Percentiles rank a stretch among this genome's conserved stretches.
Evolutionary conservation across 2,888 invertebrate genomes (phyloP).

Genomic region (Xanthorhoe designata): DNA sequence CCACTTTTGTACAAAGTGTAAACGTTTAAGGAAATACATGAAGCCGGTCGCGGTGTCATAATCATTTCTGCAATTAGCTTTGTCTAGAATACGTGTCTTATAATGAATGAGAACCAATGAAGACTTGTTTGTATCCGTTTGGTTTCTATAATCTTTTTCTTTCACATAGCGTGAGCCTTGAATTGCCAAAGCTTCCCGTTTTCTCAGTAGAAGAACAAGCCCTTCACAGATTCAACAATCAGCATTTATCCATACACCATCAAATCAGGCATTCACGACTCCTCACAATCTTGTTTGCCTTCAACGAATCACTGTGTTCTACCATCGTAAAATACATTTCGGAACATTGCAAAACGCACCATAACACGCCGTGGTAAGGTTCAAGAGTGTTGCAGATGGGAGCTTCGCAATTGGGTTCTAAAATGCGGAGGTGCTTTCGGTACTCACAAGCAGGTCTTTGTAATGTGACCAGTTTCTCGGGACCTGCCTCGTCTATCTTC

Average conservation of each 20-base stretch:
- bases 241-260: slow-evolving; percentile 63
- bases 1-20: slow-evolving; percentile 34
- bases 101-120: slow-evolving; percentile 17
- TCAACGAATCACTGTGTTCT: slow-evolving; percentile 67
- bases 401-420: slow-evolving; percentile 68
- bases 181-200: slow-evolving; percentile 24
- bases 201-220: slow-evolving; percentile 37
- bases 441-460: slow-evolving; percentile 81
- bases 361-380: slow-evolving; percentile 59
- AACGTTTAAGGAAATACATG: slow-evolving; percentile 39
- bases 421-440: slow-evolving; percentile 79
- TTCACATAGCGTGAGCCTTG: slow-evolving; percentile 23
- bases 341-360: slow-evolving; percentile 60
- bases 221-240: slow-evolving; percentile 52
- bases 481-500: slow-evolving; percentile 63
- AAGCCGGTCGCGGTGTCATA: slow-evolving; percentile 21
- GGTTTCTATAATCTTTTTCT: slow-evolving; percentile 4
- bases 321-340: slow-evolving; percentile 44
- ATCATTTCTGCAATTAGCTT: slow-evolving; percentile 33
- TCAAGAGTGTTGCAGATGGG: slow-evolving; percentile 55
- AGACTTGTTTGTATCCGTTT: slow-evolving; percentile 23
- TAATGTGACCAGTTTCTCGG: slow-evolving; percentile 64
- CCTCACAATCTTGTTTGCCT: slow-evolving; percentile 78
- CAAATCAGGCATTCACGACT: slow-evolving; percentile 74
- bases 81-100: slow-evolving; percentile 24